Conservation (phyloP, 2,797 vertebrate species). For the Pseudotriccus pelzelni region DNA sequence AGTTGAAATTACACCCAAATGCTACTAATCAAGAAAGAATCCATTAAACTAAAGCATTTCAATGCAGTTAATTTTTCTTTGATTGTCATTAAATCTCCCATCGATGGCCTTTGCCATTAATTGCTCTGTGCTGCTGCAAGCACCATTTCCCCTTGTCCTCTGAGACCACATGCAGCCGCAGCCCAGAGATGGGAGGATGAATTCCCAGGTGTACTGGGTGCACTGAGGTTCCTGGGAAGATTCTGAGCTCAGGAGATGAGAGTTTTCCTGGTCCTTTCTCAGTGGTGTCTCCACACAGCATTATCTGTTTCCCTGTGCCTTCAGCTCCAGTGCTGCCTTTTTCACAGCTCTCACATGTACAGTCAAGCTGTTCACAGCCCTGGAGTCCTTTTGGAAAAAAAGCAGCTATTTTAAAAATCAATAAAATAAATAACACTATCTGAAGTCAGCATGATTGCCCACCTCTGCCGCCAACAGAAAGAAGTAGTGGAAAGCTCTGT, state of each 20-base stretch:
- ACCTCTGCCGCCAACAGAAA: not conserved
- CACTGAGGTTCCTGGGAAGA: not conserved
- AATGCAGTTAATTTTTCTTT: not conserved
- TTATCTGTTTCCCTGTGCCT: not conserved
- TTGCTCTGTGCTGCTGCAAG: not conserved
- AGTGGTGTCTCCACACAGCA: not conserved
- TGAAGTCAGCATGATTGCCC: not conserved
- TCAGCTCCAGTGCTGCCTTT: not conserved
- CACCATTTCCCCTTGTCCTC: not conserved
- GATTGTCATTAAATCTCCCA: not conserved
- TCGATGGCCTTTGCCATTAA: not conserved
- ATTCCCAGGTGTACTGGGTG: not conserved
- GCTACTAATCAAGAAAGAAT: not conserved
- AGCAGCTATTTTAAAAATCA: slow-evolving; percentile 22
- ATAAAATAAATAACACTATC: not conserved
- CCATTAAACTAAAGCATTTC: not conserved
- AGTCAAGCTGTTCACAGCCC: not conserved
- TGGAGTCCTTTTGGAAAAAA: not conserved
- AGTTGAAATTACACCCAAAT: not conserved
- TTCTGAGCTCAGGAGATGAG: not conserved
- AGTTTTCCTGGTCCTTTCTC: not conserved
- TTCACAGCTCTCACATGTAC: not conserved
- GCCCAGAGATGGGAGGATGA: not conserved
- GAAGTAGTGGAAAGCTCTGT: not conserved
- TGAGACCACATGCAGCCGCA: not conserved